These are phyloP conservation scores for Brachyhypopomus gauderio DNA, from an alignment of 2,113 vertebrate species.

Conservation along the genomic window DNA sequence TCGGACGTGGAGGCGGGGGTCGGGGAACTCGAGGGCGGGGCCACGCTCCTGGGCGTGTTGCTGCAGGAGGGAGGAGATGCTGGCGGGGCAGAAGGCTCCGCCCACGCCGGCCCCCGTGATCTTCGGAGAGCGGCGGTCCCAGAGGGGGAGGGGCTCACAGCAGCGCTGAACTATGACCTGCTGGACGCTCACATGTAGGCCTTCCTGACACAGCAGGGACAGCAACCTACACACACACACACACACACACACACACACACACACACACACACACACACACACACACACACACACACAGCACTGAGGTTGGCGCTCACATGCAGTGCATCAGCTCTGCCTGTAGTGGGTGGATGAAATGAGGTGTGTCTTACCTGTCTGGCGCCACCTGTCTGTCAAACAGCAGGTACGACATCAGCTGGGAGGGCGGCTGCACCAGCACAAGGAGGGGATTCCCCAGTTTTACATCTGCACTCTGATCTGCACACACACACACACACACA, in stretches of 20 bases:
- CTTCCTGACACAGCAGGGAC: slow-evolving; percentile 81
- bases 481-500: slow-evolving; percentile 16
- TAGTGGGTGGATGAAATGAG: not conserved
- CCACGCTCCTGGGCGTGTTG: slow-evolving; percentile 70
- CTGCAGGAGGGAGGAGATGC: slow-evolving; percentile 73
- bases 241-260: slow-evolving; percentile 18
- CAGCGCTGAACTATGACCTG: slow-evolving; percentile 88
- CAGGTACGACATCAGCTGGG: slow-evolving; percentile 87
- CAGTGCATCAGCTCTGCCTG: not conserved
- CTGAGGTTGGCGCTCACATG: no score
- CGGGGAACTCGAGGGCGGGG: slow-evolving; percentile 64
- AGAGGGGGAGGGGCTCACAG: slow-evolving; percentile 84
- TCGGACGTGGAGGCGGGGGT: slow-evolving; percentile 56
- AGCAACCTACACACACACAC: slow-evolving; percentile 73
- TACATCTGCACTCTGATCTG: slow-evolving; percentile 78
- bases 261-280: not conserved
- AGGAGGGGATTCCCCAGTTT: slow-evolving; percentile 93
- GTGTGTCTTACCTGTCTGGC: slow-evolving; percentile 84
- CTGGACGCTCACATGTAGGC: slow-evolving; percentile 83
- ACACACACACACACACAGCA: not conserved
- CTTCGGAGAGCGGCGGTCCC: slow-evolving; percentile 59
- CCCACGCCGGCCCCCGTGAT: slow-evolving; percentile 17
- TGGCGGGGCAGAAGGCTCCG: slow-evolving; percentile 65
- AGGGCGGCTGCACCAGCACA: slow-evolving; percentile 86
- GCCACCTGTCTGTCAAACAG: slow-evolving; percentile 92